Evolutionary conservation across 2,113 vertebrate species (phyloP).

Genomic region (Tiliqua scincoides): DNA sequence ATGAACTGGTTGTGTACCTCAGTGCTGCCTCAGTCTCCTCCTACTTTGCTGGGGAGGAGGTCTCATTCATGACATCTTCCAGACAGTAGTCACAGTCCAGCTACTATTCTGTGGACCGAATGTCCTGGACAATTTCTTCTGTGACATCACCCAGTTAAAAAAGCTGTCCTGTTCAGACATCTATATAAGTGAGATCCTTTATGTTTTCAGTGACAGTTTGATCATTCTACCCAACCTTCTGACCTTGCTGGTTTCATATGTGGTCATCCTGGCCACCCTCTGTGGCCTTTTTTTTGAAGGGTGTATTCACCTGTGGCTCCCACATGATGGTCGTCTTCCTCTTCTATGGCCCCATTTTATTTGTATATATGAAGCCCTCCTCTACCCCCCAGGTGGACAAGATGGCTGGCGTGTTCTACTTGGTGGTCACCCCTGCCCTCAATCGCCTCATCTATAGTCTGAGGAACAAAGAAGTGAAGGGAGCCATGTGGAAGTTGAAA

Average conservation of each 20-base stretch:
- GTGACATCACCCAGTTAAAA: slow-evolving; percentile 62
- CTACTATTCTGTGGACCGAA: too few relatives aligned
- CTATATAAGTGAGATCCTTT: slow-evolving; percentile 18
- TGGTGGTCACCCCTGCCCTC: neutral
- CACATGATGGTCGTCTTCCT: slow-evolving; percentile 61
- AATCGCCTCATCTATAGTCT: slow-evolving; percentile 39
- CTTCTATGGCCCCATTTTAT: slow-evolving; percentile 61
- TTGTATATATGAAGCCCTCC: slow-evolving; percentile 61
- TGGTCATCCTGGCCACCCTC: slow-evolving; percentile 36
- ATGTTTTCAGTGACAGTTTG: slow-evolving; percentile 56
- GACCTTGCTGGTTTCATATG: slow-evolving; percentile 54
- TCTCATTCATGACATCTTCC: too few relatives aligned
- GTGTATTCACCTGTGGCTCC: neutral
- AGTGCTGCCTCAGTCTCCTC: slow-evolving; percentile 2
- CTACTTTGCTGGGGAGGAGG: too few relatives aligned
- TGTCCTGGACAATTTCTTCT: slow-evolving; percentile 30
- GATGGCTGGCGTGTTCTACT: slow-evolving; percentile 18
- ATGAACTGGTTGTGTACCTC: slow-evolving; percentile 52
- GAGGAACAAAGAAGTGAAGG: slow-evolving; percentile 36
- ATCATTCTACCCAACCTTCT: slow-evolving; percentile 45
- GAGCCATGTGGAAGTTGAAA: neutral
- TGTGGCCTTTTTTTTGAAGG: slow-evolving; percentile 32
- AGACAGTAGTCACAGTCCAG: too few relatives aligned
- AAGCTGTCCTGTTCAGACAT: slow-evolving; percentile 48
- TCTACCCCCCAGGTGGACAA: slow-evolving; percentile 43